These are phyloP conservation scores for Pedicia rivosa DNA, from an alignment of 2,888 invertebrate genomes.

Conservation along the genomic window DNA sequence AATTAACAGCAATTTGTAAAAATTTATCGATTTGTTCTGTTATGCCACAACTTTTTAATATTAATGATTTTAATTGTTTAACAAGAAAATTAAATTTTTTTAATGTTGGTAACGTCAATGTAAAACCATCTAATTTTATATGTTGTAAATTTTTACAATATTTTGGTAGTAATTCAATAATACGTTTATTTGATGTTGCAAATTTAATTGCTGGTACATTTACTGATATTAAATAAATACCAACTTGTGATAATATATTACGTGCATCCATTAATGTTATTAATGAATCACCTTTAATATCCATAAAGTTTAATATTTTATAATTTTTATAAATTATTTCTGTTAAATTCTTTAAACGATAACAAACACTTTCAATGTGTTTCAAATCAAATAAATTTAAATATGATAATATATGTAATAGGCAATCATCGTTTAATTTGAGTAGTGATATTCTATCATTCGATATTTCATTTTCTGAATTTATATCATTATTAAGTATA, in stretches of 20 bases:
- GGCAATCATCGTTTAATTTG: conserved; percentile 11
- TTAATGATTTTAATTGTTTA: neutral
- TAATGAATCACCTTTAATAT: neutral
- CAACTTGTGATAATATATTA: neutral
- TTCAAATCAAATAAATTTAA: conserved; percentile 5
- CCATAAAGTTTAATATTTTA: neutral
- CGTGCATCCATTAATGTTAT: conserved; percentile 1
- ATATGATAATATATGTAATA: conserved; percentile 11
- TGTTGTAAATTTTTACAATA: conserved; percentile 10
- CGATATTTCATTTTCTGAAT: neutral
- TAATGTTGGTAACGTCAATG: neutral
- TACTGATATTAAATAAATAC: neutral
- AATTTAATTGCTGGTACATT: neutral
- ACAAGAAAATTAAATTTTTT: neutral
- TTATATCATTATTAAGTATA: neutral
- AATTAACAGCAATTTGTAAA: neutral
- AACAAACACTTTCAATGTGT: neutral
- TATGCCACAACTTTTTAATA: conserved; percentile 1
- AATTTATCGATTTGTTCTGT: conserved; percentile 1
- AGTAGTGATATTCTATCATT: conserved; percentile 2
- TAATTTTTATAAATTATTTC: conserved; percentile 3
- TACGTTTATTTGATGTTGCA: conserved; percentile 4
- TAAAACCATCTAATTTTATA: conserved; percentile 6
- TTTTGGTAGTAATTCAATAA: conserved; percentile 8
- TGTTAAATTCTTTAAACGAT: neutral